Base-by-base conservation (phyloP, 2,888 invertebrate species). In the Ophraella communa region DNA sequence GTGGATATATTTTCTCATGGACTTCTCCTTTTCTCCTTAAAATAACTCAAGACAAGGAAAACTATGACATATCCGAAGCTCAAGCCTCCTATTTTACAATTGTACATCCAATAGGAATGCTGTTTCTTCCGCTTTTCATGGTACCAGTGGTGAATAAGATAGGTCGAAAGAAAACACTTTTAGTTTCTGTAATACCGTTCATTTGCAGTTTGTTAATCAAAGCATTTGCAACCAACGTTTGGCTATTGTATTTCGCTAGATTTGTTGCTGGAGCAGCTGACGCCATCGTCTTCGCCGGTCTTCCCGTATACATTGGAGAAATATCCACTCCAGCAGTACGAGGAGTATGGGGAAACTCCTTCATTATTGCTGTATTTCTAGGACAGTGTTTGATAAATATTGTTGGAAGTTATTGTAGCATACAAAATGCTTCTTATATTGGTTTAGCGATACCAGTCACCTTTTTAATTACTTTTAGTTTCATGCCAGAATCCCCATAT, bases 401-500 rank as follows among this genome's bases (percentile, higher is more conserved):
- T 77, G 83, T 87, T 71, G 64, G 67, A 0, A 86, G 86, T 4
- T 86, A 84, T 76, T 85, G 85, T 18, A 79, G 83, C 64, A 84
- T 87, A 80, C 76, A 77, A 68, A 79, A 79, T 27, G 81, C 87
- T 66, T 87, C 86, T 56, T 82, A 82, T 60, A 84, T 87, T 76
- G 87, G 87, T 76, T 81, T 87, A 71, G 77, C 85, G 66, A 81
- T 88, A 60, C 87, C 89, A 11, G 79, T 88, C 42, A 71, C 86
- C 39, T 87, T 88, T 74, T 78, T 88, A 21, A 56, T 86, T 18
- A 80, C 84, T 17, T 87, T 89, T 77, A 20, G 79, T 47, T 86
- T 86, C 75, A 83, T 90, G 76, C 90, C 90, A 8, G 91, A 91
- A 81, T 72, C 75, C 4, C 79, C 78, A 0, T 78, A 78, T 62